Percentiles rank a stretch among this genome's conserved stretches.
These are phyloP conservation scores for Dolichotis patagonum DNA, from an alignment of 2,113 vertebrate species.

Conservation along the genomic window DNA sequence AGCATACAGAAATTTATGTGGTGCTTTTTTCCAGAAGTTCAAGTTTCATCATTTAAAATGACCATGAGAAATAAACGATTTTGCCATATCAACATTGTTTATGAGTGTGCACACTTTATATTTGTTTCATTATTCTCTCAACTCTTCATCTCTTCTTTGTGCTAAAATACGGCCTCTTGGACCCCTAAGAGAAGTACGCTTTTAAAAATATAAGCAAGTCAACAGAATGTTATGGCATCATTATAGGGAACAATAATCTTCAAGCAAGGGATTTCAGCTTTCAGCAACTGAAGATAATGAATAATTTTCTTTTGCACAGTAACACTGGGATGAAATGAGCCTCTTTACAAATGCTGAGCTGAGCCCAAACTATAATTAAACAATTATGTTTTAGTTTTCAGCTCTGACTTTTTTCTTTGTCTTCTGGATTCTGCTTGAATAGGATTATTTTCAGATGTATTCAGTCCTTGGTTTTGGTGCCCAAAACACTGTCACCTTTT, in stretches of 20 bases:
- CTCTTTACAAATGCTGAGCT: not conserved
- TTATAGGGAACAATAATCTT: slow-evolving; percentile 31
- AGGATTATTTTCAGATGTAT: slow-evolving; percentile 59
- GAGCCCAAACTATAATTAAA: slow-evolving; percentile 62
- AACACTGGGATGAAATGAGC: slow-evolving; percentile 22
- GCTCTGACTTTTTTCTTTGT: slow-evolving; percentile 12
- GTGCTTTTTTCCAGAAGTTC: slow-evolving; percentile 11
- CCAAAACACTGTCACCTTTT: slow-evolving; percentile 12
- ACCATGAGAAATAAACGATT: not conserved
- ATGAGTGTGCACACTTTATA: not conserved
- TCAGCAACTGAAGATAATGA: slow-evolving; percentile 53
- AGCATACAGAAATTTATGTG: not conserved
- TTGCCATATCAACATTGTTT: not conserved
- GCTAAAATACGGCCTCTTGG: not conserved
- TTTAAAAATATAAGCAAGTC: not conserved
- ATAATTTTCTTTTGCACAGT: slow-evolving; percentile 52
- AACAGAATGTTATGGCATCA: slow-evolving; percentile 43
- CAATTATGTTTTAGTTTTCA: slow-evolving; percentile 63
- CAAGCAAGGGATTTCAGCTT: slow-evolving; percentile 45
- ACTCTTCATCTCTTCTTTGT: not conserved
- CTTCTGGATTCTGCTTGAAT: slow-evolving; percentile 45
- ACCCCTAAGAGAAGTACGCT: not conserved
- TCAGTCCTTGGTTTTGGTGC: not conserved
- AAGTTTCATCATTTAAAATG: slow-evolving; percentile 7
- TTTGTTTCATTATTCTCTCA: slow-evolving; percentile 14